Evolutionary conservation across 1,140 invertebrate genomes (phyloP).

Genomic region (Triops longicaudatus): DNA sequence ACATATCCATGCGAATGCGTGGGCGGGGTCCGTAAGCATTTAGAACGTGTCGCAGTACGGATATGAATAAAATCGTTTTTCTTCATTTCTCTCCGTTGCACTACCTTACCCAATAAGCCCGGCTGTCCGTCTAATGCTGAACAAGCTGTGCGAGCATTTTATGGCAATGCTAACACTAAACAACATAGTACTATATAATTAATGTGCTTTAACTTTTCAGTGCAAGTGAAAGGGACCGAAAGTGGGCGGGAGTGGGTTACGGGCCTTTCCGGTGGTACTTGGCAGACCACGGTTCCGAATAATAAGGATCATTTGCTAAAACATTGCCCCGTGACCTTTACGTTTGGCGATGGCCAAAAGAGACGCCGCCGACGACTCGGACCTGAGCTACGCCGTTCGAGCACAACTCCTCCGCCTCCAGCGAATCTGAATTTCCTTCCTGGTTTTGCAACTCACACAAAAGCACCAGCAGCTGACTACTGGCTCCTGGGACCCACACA

Average conservation of each 20-base stretch:
- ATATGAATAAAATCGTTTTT: too few species aligned
- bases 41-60: too few species aligned
- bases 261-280: not conserved
- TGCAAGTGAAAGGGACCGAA: not conserved
- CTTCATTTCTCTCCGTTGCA: too few species aligned
- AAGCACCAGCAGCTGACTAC: not conserved
- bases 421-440: not conserved
- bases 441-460: not conserved
- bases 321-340: not conserved
- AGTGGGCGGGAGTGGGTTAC: not conserved
- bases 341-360: not conserved
- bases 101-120: too few species aligned
- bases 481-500: not conserved
- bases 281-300: not conserved
- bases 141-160: too few species aligned
- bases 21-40: too few species aligned
- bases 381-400: not conserved
- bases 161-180: too few species aligned
- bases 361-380: not conserved
- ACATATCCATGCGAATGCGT: too few species aligned
- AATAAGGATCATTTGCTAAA: not conserved
- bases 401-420: not conserved
- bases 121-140: too few species aligned
- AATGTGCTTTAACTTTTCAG: not conserved
- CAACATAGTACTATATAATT: too few species aligned